These are phyloP conservation scores for Calonectris borealis DNA, from an alignment of 2,113 vertebrate species.

Conservation along the genomic window DNA sequence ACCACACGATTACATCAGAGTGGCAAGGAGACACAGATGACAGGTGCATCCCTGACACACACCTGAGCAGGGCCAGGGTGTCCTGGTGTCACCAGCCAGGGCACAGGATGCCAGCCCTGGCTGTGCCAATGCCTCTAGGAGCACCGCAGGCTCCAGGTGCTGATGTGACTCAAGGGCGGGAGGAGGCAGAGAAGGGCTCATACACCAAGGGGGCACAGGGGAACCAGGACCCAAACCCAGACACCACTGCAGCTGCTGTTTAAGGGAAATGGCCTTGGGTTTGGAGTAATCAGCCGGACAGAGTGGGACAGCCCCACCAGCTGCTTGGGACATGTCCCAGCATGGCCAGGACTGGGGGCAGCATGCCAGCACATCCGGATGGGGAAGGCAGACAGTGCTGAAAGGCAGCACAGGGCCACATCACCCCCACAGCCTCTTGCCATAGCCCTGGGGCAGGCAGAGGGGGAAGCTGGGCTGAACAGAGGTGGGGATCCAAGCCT, in stretches of 20 bases:
- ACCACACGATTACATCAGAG: too few relatives aligned
- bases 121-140: background rate
- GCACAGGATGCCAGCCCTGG: background rate
- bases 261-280: background rate
- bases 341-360: background rate
- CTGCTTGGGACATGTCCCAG: background rate
- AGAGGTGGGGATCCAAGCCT: accelerated
- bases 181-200: accelerated
- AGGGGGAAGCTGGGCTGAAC: background rate
- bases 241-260: accelerated
- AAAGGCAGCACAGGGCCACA: background rate
- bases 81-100: background rate
- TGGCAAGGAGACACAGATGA: background rate
- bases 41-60: background rate
- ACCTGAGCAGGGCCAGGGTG: background rate
- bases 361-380: accelerated
- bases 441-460: accelerated
- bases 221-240: background rate
- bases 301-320: accelerated
- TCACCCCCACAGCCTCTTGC: background rate
- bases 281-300: background rate
- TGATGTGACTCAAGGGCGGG: background rate
- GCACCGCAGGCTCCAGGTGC: background rate
- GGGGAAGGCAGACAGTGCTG: background rate
- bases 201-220: background rate